These are phyloP conservation scores for Zaprionus lachaisei DNA, from an alignment of 1,140 invertebrate genomes.

Conservation along the genomic window DNA sequence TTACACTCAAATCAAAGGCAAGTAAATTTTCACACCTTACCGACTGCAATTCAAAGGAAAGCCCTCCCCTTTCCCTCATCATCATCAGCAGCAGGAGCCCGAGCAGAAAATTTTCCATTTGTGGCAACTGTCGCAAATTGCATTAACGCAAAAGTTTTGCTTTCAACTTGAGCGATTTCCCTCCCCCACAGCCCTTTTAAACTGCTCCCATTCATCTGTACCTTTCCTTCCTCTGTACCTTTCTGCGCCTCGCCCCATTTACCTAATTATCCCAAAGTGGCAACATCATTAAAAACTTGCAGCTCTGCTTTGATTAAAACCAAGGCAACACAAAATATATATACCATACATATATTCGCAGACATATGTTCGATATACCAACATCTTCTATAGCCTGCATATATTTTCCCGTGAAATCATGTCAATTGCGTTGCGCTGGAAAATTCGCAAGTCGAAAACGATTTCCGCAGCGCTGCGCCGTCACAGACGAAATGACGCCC, in stretches of 20 bases:
- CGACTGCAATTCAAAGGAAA: constrained; percentile 7
- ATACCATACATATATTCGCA: neutral
- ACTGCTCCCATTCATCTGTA: constrained; percentile 1
- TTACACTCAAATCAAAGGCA: constrained; percentile 54
- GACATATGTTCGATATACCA: constrained; percentile 12
- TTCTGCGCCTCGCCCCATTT: constrained; percentile 49
- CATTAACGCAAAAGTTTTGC: constrained; percentile 77
- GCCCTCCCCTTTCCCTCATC: neutral
- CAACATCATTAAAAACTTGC: constrained; percentile 79
- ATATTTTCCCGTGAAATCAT: constrained; percentile 62
- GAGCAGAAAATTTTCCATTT: constrained; percentile 78
- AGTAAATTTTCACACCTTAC: constrained; percentile 61
- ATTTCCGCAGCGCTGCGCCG: constrained; percentile 58
- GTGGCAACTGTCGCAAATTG: constrained; percentile 77
- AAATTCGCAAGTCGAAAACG: constrained; percentile 34
- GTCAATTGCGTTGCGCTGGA: constrained; percentile 65
- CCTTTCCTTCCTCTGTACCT: neutral
- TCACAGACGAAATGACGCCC: constrained; percentile 44
- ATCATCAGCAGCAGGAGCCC: constrained; percentile 14
- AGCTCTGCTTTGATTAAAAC: constrained; percentile 65
- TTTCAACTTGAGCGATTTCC: constrained; percentile 75
- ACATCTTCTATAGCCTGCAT: constrained; percentile 6
- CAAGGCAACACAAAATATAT: constrained; percentile 45
- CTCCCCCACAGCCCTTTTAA: neutral
- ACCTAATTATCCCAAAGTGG: constrained; percentile 75